Percentiles rank a stretch among this genome's conserved stretches.
These are phyloP conservation scores for Otus sunia DNA, from an alignment of 2,113 vertebrate species.

Conservation along the genomic window DNA sequence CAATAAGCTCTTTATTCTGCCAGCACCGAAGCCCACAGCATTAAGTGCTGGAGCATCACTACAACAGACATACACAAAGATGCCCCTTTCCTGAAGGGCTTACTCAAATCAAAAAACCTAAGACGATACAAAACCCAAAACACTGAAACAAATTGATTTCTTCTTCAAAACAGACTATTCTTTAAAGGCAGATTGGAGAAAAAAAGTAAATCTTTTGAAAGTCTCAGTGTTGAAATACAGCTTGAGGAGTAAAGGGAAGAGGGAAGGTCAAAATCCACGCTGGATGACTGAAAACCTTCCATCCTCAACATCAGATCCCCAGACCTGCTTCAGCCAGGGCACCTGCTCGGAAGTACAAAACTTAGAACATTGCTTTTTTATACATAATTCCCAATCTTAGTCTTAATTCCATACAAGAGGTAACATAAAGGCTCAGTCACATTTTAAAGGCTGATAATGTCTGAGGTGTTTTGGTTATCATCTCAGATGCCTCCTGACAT, in stretches of 20 bases:
- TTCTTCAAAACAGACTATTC: background rate
- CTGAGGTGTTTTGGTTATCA: background rate
- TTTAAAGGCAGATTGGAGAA: background rate
- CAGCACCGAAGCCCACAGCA: background rate
- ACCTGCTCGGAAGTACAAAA: rapidly evolving
- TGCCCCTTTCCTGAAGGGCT: background rate
- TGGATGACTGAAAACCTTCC: background rate
- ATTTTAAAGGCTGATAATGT: background rate
- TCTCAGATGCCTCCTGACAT: background rate
- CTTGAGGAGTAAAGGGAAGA: background rate
- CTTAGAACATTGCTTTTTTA: background rate
- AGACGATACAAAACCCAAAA: background rate
- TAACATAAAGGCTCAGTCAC: background rate
- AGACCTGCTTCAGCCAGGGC: background rate
- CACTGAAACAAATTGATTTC: background rate
- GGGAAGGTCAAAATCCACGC: background rate
- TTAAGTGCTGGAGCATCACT: rapidly evolving
- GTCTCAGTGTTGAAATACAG: background rate
- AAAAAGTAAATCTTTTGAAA: background rate
- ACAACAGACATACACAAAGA: rapidly evolving
- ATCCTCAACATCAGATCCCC: background rate
- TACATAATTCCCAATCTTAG: background rate
- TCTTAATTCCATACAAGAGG: background rate
- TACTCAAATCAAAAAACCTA: background rate
- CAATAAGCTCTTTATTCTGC: background rate